Evolutionary conservation across 2,113 vertebrate genomes (phyloP).

Genomic region (Tragelaphus buxtoni): DNA sequence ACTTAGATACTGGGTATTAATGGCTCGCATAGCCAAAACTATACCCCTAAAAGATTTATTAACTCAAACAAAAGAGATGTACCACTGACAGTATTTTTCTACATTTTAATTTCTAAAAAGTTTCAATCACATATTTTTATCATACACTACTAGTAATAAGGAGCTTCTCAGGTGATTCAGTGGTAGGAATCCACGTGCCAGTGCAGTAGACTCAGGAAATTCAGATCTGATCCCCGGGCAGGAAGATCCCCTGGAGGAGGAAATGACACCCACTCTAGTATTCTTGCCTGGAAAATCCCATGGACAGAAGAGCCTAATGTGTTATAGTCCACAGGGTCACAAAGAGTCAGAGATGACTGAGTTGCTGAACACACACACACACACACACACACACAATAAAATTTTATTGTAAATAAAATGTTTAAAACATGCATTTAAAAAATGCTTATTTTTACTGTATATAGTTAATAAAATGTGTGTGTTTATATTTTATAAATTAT

Average conservation of each 20-base stretch:
- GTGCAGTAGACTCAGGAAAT: not conserved
- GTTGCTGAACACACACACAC: not conserved
- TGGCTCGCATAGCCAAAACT: not conserved
- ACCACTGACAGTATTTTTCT: not conserved
- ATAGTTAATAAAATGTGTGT: not conserved
- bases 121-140: not conserved
- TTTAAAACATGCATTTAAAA: not conserved
- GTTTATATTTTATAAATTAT: not conserved
- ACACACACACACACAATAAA: not conserved
- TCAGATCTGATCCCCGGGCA: not conserved
- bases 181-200: no score
- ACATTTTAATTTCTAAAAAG: not conserved
- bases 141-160: not conserved
- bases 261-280: not conserved
- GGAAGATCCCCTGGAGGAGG: not conserved
- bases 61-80: not conserved
- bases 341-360: not conserved
- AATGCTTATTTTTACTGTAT: not conserved
- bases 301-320: not conserved
- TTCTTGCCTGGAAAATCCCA: not conserved
- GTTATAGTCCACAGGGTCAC: not conserved
- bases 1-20: not conserved
- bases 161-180: not conserved
- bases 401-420: not conserved
- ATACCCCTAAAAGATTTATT: not conserved